These are phyloP conservation scores for Heliconius cydno DNA, from an alignment of 2,888 invertebrate genomes.

Conservation along the genomic window DNA sequence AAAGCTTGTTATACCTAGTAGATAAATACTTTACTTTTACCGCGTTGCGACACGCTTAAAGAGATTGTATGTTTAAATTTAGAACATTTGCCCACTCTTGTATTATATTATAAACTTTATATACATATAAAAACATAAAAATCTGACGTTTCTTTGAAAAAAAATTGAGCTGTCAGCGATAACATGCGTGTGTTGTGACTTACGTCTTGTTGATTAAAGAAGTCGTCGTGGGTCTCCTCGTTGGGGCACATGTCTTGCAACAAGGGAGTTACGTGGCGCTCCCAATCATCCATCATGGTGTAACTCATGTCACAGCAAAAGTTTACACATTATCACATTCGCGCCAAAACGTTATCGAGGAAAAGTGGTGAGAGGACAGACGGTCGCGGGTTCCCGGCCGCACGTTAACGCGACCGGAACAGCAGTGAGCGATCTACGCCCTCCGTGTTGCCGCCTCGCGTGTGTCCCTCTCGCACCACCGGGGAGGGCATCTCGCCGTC, in stretches of 20 bases:
- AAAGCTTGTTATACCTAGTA: slow-evolving; percentile 33
- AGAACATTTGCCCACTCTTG: slow-evolving; percentile 20
- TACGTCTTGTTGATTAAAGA: slow-evolving; percentile 84
- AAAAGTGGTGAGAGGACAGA: slow-evolving; percentile 26
- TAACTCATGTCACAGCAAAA: slow-evolving; percentile 53
- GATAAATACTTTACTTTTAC: slow-evolving; percentile 36
- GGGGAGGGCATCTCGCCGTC: slow-evolving; percentile 58
- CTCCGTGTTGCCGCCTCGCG: slow-evolving; percentile 84
- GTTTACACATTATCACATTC: slow-evolving; percentile 74
- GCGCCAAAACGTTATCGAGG: slow-evolving; percentile 69
- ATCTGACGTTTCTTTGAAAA: not conserved
- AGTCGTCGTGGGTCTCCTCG: slow-evolving; percentile 83
- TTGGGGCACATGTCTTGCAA: slow-evolving; percentile 83
- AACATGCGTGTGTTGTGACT: slow-evolving; percentile 55
- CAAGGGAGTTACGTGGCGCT: slow-evolving; percentile 83
- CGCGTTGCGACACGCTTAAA: slow-evolving; percentile 38
- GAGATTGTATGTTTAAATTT: slow-evolving; percentile 36
- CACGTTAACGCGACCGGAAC: slow-evolving; percentile 83
- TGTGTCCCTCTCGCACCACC: slow-evolving; percentile 66
- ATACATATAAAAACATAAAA: not conserved
- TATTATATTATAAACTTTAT: not conserved
- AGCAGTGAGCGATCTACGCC: slow-evolving; percentile 82
- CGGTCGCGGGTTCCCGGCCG: slow-evolving; percentile 71
- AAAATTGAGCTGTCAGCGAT: not conserved
- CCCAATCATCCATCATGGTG: slow-evolving; percentile 83